Base-by-base conservation (phyloP, 2,888 invertebrate species). In the Papilio gigon region DNA sequence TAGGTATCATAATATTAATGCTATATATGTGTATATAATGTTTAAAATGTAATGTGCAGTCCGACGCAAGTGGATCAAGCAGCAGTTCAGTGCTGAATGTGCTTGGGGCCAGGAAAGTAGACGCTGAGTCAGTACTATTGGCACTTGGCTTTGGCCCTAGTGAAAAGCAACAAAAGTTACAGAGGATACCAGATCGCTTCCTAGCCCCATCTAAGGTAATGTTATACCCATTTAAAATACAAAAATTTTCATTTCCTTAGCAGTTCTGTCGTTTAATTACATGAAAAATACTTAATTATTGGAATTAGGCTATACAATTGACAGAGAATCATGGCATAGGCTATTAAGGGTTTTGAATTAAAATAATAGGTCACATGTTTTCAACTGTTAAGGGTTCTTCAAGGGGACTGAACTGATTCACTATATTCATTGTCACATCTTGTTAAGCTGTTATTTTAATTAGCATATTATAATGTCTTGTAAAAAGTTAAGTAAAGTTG, bases 111-210 rank as follows among this genome's bases (percentile, higher is more conserved):
- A 93, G 98, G 44, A 95, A 95, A 80, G 96, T 97, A 25, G 97
- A 98, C 89, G 98, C 98, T 0, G 98, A 98, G 83, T 96, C 97
- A 66, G 95, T 98, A 67, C 92, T 98, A 33, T 88, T 97, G 63
- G 96, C 95, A 73, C 90, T 97, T 66, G 97, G 97, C 12, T 97
- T 97, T 84, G 96, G 96, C 0, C 96, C 95, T 9, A 93, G 94
- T 68, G 93, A 93, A 74, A 94, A 94, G 71, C 94, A 94, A 64
- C 95, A 95, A 78, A 94, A 95, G 75, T 83, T 95, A 20, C 95
- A 95, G 68, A 94, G 97, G 75, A 97, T 98, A 85, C 98, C 98
- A 3, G 95, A 90, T 72, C 85, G 93, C 80, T 98, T 98, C 84
- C 92, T 98, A 68, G 95, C 95, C 73, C 97, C 97, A 67, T 97